A percentile compares a stretch with the other conserved stretches of the same genome.
Conservation (phyloP, 1,140 invertebrate species). For the Calliopsis andreniformis region DNA sequence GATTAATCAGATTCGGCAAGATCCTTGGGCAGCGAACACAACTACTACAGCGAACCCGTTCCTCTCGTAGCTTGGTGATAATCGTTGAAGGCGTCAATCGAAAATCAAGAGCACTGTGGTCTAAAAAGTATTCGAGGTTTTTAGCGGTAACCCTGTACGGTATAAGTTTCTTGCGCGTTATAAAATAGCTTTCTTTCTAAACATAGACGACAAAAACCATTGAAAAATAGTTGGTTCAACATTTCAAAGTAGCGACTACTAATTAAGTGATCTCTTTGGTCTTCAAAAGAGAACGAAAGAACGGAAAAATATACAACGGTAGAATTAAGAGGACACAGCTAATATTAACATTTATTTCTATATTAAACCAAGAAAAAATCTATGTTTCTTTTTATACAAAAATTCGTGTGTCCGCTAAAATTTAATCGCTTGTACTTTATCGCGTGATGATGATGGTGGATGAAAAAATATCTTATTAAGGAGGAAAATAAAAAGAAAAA, state of each 20-base stretch:
- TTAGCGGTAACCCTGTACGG: constrained; percentile 72
- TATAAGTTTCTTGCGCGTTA: constrained; percentile 68
- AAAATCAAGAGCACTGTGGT: constrained; percentile 70
- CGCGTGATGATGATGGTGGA: constrained; percentile 31
- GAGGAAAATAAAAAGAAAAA: constrained; percentile 35
- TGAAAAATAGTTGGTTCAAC: neutral
- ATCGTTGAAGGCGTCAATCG: constrained; percentile 57
- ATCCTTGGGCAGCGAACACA: constrained; percentile 77
- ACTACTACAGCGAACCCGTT: constrained; percentile 79
- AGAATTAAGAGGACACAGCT: neutral
- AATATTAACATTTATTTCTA: constrained; percentile 24
- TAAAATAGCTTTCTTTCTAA: constrained; percentile 27
- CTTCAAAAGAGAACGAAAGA: neutral
- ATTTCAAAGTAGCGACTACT: neutral
- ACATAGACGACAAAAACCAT: constrained; percentile 1
- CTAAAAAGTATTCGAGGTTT: constrained; percentile 70
- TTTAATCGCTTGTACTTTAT: constrained; percentile 52
- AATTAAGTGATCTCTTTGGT: neutral
- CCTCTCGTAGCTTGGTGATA: constrained; percentile 77
- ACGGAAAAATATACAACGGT: neutral
- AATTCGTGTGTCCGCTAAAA: constrained; percentile 29
- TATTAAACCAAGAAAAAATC: constrained; percentile 10
- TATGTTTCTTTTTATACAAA: constrained; percentile 20
- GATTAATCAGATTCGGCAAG: constrained; percentile 81
- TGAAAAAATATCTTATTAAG: constrained; percentile 37